phyloP scores from a whole-genome alignment of 2,888 invertebrate species.

The Folsomia manolachei region DNA sequence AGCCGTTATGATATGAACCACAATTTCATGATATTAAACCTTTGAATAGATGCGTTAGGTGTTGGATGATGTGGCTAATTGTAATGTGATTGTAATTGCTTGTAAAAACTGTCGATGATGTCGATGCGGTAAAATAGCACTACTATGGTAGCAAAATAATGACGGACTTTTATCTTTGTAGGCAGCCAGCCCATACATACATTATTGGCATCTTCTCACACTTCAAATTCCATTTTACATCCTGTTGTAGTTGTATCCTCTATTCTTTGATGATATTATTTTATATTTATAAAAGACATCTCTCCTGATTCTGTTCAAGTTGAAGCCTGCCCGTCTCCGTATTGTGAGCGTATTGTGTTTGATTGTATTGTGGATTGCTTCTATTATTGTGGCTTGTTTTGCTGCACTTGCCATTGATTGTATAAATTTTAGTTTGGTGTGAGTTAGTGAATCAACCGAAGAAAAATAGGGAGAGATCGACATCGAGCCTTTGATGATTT shows the following conservation, averaged over 20 bases:
- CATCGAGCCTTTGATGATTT: not conserved
- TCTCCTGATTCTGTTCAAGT: too few relatives aligned
- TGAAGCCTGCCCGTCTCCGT: too few relatives aligned
- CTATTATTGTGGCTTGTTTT: not conserved
- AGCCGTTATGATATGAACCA: not conserved
- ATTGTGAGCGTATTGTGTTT: not conserved
- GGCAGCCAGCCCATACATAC: too few relatives aligned
- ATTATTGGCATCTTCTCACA: not conserved
- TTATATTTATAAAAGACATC: not conserved
- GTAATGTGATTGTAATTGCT: slow-evolving; percentile 5
- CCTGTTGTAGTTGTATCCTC: too few relatives aligned
- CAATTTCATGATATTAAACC: slow-evolving; percentile 6
- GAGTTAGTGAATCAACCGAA: not conserved
- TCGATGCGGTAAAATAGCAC: not conserved
- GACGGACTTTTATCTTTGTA: not conserved
- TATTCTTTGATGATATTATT: not conserved
- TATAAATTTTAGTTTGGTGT: too few relatives aligned
- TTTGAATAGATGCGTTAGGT: not conserved
- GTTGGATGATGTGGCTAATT: slow-evolving; percentile 4
- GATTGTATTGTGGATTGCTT: not conserved
- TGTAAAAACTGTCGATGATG: slow-evolving; percentile 1
- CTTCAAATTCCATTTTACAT: too few relatives aligned
- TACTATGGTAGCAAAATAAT: not conserved
- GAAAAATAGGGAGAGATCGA: not conserved
- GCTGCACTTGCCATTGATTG: too few relatives aligned